phyloP scores from a whole-genome alignment of 2,113 vertebrate genomes.

The Epinephelus cyanopodus region DNA sequence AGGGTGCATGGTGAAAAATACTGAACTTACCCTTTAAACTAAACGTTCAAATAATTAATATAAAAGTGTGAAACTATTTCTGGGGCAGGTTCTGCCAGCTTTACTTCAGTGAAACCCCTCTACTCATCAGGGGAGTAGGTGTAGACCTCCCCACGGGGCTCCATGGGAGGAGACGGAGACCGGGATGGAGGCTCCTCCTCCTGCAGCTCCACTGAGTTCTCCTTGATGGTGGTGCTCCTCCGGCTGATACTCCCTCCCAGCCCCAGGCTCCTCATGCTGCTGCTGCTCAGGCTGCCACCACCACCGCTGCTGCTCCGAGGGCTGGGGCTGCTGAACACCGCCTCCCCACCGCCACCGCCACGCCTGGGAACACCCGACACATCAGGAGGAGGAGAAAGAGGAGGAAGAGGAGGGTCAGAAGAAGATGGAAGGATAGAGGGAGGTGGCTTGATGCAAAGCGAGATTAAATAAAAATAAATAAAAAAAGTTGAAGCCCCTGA shows the following conservation, averaged over 20 bases:
- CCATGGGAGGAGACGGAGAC: slow-evolving; percentile 42
- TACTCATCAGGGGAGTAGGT: slow-evolving; percentile 45
- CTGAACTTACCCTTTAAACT: no score
- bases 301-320: slow-evolving; percentile 19
- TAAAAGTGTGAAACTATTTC: slow-evolving; percentile 11
- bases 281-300: background rate
- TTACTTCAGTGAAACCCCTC: background rate
- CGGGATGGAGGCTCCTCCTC: slow-evolving; percentile 51
- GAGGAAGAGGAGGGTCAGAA: slow-evolving; percentile 55
- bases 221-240: slow-evolving; percentile 56
- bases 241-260: slow-evolving; percentile 40
- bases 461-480: background rate
- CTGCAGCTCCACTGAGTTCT: slow-evolving; percentile 66
- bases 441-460: slow-evolving; percentile 16
- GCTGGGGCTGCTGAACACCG: slow-evolving; percentile 30
- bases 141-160: slow-evolving; percentile 16
- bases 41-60: slow-evolving; percentile 1
- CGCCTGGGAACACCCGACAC: slow-evolving; percentile 63
- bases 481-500: slow-evolving; percentile 8
- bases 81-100: background rate
- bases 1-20: no score
- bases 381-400: slow-evolving; percentile 56
- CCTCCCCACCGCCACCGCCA: slow-evolving; percentile 32
- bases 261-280: slow-evolving; percentile 50
- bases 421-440: slow-evolving; percentile 25